Evolutionary conservation across 2,888 invertebrate species (phyloP).

Genomic region (Rhogogaster chlorosoma): DNA sequence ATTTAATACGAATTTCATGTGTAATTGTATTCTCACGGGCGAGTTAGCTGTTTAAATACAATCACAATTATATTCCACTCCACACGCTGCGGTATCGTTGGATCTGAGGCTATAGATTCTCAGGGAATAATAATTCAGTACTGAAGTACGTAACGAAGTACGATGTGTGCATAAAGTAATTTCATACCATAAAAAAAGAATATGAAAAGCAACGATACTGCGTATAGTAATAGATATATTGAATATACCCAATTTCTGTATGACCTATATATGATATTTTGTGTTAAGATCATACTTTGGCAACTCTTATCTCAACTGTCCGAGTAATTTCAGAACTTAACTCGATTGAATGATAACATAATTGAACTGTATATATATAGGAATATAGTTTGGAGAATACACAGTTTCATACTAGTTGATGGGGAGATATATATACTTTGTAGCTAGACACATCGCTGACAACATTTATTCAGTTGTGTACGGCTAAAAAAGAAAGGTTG

Average conservation of each 20-base stretch:
- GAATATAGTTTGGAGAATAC: not conserved
- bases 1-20: not conserved
- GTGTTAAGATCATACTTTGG: not conserved
- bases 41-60: not conserved
- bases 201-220: not conserved
- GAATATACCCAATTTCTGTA: not conserved
- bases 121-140: not conserved
- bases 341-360: conserved; percentile 2
- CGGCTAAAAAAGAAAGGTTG: not conserved
- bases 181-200: not conserved
- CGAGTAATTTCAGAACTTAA: not conserved
- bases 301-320: not conserved
- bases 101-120: too few relatives aligned
- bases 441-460: not conserved
- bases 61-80: not conserved
- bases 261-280: not conserved
- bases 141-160: not conserved
- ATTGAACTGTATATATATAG: not conserved
- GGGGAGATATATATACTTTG: not conserved
- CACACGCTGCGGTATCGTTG: not conserved
- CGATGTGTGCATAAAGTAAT: not conserved
- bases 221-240: not conserved
- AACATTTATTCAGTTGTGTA: not conserved
- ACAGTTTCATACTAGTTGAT: not conserved
- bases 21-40: not conserved